Conservation (phyloP, 2,888 invertebrate species). For the Macrophya annulata region DNA sequence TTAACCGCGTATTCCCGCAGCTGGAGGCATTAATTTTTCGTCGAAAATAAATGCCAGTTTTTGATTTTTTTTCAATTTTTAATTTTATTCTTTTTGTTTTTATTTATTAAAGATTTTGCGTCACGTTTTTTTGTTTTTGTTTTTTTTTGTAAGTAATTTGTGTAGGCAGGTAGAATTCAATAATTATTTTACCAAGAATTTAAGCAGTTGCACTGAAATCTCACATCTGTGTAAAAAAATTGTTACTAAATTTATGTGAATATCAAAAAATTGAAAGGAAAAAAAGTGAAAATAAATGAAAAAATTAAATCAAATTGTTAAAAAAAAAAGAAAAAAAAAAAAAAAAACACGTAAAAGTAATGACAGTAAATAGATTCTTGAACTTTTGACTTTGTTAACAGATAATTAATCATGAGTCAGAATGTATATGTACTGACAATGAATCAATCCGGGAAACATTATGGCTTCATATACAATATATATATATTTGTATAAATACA, state of each 20-base stretch:
- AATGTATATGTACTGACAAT: neutral
- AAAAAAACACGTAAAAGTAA: neutral
- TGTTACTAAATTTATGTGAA: neutral
- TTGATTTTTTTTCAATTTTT: neutral
- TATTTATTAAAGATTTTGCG: neutral
- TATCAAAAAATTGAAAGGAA: neutral
- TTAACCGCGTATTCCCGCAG: neutral
- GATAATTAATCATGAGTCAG: conserved; percentile 22
- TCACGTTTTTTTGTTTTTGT: neutral
- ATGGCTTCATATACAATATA: neutral
- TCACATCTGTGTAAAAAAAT: neutral
- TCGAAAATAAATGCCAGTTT: neutral
- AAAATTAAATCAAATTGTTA: too few species aligned
- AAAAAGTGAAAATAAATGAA: neutral
- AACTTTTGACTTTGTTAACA: conserved; percentile 16
- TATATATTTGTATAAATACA: neutral
- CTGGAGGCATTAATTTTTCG: neutral
- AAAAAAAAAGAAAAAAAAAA: neutral
- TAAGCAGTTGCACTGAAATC: neutral
- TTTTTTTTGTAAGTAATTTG: too few species aligned
- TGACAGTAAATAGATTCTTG: neutral
- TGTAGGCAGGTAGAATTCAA: neutral
- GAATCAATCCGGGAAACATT: neutral
- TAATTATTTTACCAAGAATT: neutral
- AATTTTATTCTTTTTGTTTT: neutral